Evolutionary conservation across 2,888 invertebrate genomes (phyloP).

Genomic region (Leptinotarsa peninsularis): DNA sequence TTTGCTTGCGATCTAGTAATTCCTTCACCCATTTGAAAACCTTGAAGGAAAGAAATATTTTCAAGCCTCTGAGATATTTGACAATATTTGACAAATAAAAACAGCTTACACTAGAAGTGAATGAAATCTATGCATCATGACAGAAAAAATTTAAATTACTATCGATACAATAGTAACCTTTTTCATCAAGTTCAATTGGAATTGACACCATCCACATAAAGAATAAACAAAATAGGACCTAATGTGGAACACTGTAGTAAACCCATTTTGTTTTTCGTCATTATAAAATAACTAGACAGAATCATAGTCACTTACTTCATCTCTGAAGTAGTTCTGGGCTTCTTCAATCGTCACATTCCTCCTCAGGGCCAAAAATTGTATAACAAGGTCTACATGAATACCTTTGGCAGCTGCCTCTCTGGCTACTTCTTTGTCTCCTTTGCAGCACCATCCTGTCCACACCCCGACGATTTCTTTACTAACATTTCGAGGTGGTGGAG

Average conservation of each 20-base stretch:
- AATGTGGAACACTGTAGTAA: too few relatives aligned
- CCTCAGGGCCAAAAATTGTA: constrained; percentile 71
- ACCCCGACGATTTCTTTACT: constrained; percentile 64
- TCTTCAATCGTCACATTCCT: constrained; percentile 69
- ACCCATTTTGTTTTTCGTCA: too few relatives aligned
- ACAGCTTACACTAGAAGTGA: too few relatives aligned
- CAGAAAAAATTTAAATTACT: too few relatives aligned
- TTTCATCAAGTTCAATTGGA: too few relatives aligned
- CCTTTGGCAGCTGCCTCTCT: constrained; percentile 78
- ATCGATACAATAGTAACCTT: too few relatives aligned
- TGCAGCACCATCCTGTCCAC: constrained; percentile 76
- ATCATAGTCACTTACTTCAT: constrained; percentile 66
- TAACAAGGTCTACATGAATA: constrained; percentile 71
- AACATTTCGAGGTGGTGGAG: constrained; percentile 56
- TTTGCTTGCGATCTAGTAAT: constrained; percentile 72
- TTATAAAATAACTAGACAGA: too few relatives aligned
- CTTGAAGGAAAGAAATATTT: constrained; percentile 61
- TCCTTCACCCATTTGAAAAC: constrained; percentile 75
- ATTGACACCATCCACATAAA: too few relatives aligned
- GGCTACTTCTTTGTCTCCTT: constrained; percentile 74
- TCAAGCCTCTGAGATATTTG: too few relatives aligned
- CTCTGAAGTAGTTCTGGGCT: constrained; percentile 70
- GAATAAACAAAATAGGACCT: too few relatives aligned
- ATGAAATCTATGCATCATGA: too few relatives aligned
- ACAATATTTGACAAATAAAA: too few relatives aligned